These are phyloP conservation scores for Pelosia muscerda DNA, from an alignment of 2,888 invertebrate species.

Conservation along the genomic window DNA sequence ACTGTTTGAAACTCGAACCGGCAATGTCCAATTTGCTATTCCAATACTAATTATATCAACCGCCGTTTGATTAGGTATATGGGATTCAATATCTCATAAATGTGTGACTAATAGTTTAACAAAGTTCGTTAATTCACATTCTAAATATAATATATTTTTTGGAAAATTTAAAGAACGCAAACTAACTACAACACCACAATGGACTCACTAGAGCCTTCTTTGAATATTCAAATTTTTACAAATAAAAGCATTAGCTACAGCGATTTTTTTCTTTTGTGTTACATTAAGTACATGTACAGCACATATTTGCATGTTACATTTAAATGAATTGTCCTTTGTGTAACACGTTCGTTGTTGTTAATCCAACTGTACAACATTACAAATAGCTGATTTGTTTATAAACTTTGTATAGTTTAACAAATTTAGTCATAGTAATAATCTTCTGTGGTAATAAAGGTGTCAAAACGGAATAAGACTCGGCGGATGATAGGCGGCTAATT, in stretches of 20 bases:
- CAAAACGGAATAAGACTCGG: background rate
- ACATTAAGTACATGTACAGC: background rate
- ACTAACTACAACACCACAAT: background rate
- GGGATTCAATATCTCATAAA: background rate
- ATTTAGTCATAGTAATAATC: background rate
- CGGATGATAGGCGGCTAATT: background rate
- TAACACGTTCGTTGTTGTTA: background rate
- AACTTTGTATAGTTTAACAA: background rate
- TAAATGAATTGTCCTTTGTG: background rate
- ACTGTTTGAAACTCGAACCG: background rate
- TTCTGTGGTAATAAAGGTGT: background rate
- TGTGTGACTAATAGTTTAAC: background rate
- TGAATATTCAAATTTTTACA: conserved; percentile 2
- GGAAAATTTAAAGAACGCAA: background rate
- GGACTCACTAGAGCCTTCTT: conserved; percentile 1
- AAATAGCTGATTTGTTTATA: background rate
- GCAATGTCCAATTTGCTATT: background rate
- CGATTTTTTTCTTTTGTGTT: background rate
- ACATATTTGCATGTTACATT: background rate
- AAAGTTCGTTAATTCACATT: background rate
- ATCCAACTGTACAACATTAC: background rate
- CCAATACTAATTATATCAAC: background rate
- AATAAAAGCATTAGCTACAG: conserved; percentile 3
- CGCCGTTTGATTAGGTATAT: too few species aligned
- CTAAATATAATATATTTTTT: background rate